Evolutionary conservation across 2,888 invertebrate genomes (phyloP).

Genomic region (Conchocele bisecta): DNA sequence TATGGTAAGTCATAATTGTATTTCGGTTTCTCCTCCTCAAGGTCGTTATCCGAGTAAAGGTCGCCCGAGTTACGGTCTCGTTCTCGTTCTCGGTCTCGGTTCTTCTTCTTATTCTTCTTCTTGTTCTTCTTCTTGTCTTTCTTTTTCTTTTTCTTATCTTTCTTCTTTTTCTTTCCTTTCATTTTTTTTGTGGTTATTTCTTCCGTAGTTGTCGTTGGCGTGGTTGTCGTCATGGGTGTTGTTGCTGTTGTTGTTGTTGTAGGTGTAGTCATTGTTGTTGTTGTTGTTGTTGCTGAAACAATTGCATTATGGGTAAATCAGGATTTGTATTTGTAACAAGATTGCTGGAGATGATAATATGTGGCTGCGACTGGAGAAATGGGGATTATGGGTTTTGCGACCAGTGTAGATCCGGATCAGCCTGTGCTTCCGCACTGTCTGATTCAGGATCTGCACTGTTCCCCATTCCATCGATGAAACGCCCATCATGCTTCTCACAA

Average conservation of each 20-base stretch:
- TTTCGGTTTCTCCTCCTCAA: too few relatives aligned
- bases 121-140: constrained; percentile 47
- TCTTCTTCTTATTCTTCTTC: constrained; percentile 45
- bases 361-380: too few relatives aligned
- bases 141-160: constrained; percentile 42
- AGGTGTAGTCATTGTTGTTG: constrained; percentile 42
- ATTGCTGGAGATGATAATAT: too few relatives aligned
- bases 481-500: too few relatives aligned
- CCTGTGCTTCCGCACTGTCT: too few relatives aligned
- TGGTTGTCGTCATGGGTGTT: constrained; percentile 25
- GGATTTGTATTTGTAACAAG: too few relatives aligned
- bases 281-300: constrained; percentile 51
- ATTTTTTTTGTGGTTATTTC: too few relatives aligned
- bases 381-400: too few relatives aligned
- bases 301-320: neutral
- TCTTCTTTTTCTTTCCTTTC: constrained; percentile 49
- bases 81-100: constrained; percentile 42
- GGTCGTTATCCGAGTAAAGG: neutral
- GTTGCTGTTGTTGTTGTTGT: constrained; percentile 4
- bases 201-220: constrained; percentile 10
- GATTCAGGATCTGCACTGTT: too few relatives aligned
- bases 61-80: constrained; percentile 9
- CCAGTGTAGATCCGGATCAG: too few relatives aligned
- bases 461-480: too few relatives aligned
- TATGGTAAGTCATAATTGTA: too few relatives aligned